Conservation (phyloP, 2,797 vertebrate species). For the Balearica regulorum region DNA sequence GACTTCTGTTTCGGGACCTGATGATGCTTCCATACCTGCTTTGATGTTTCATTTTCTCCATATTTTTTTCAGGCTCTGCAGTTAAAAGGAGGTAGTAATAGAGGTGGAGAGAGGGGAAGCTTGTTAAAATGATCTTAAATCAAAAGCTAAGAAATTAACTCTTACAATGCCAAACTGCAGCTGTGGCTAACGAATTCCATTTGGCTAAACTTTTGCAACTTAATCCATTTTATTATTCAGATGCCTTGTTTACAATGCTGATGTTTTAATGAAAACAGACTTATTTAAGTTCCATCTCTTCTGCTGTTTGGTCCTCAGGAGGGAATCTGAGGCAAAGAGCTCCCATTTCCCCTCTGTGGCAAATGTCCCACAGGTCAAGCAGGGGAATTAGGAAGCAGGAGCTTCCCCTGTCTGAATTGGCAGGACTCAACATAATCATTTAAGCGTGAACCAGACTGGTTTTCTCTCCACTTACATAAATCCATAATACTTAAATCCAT, state of each 20-base stretch:
- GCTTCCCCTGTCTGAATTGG: background rate
- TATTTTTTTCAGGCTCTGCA: background rate
- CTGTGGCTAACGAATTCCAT: background rate
- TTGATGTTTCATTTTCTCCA: background rate
- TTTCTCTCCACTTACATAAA: background rate
- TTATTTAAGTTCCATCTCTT: background rate
- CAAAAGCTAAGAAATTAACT: background rate
- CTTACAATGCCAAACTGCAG: background rate
- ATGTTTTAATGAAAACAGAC: background rate
- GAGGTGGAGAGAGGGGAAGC: background rate
- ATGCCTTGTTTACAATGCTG: background rate
- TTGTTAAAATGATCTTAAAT: background rate
- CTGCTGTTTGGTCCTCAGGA: background rate
- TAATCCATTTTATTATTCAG: background rate
- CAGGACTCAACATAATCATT: background rate
- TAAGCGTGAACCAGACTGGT: background rate
- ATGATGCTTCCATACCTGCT: background rate
- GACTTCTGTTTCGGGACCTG: background rate
- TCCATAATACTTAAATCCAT: constrained; percentile 16
- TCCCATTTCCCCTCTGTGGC: background rate
- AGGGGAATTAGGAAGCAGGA: background rate
- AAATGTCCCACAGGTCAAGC: background rate
- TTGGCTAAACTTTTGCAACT: background rate
- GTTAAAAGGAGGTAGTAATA: background rate
- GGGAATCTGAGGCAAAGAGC: background rate